Evolutionary conservation across 2,797 vertebrate species (phyloP).

Genomic region (Odontamblyopus rebecca): DNA sequence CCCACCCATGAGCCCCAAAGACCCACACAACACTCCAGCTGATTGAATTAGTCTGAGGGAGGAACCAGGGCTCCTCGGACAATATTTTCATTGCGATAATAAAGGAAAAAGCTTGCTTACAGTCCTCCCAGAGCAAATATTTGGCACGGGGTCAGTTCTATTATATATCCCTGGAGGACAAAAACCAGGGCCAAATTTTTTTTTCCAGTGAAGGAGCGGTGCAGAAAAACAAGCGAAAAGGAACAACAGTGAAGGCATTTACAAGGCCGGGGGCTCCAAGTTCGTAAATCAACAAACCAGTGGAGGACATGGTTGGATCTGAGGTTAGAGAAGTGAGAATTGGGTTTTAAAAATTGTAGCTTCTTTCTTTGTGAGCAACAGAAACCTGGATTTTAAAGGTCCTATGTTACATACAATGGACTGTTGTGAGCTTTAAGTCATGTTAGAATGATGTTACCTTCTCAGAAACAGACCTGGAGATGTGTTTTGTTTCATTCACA

Average conservation of each 20-base stretch:
- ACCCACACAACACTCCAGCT: slow-evolving; percentile 25
- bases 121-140: slow-evolving; percentile 73
- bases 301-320: slow-evolving; percentile 38
- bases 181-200: slow-evolving; percentile 59
- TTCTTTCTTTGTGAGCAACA: slow-evolving; percentile 45
- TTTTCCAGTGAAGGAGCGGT: slow-evolving; percentile 58
- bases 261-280: slow-evolving; percentile 56
- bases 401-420: slow-evolving; percentile 25
- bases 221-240: slow-evolving; percentile 52
- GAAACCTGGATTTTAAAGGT: slow-evolving; percentile 8
- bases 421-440: too few relatives aligned
- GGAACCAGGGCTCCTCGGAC: slow-evolving; percentile 59
- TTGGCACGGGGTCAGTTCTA: slow-evolving; percentile 68
- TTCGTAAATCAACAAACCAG: slow-evolving; percentile 68
- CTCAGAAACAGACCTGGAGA: too few relatives aligned
- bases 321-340: slow-evolving; percentile 40
- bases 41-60: slow-evolving; percentile 77
- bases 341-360: slow-evolving; percentile 19
- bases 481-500: too few relatives aligned
- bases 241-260: slow-evolving; percentile 66
- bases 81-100: slow-evolving; percentile 79
- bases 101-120: slow-evolving; percentile 72
- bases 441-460: too few relatives aligned
- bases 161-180: slow-evolving; percentile 70
- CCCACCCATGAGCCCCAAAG: slow-evolving; percentile 31